Base-by-base conservation (phyloP, 1,140 invertebrate species). In the Drosophila pallidifrons region DNA sequence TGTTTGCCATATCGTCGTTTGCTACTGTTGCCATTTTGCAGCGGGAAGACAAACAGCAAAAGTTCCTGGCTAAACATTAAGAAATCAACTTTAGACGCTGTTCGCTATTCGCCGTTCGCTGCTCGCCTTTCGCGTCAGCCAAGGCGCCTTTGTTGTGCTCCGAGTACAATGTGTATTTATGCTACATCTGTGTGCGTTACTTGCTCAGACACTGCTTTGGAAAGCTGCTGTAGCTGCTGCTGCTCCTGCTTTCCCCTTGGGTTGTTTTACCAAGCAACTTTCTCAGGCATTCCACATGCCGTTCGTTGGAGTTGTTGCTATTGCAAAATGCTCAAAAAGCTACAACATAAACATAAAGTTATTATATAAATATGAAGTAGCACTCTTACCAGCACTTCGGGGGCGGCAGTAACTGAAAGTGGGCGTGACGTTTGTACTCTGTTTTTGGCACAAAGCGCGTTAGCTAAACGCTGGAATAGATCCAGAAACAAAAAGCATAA, bases 301-400 rank as follows among this genome's bases (percentile, higher is more conserved):
- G 11, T 20, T 38, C 32, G 11, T 20, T 38, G 47, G 51, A 38
- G 15, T 72, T 55, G 68, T 76, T 59, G 61, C 45, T 64, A 59
- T 16, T 70, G 30, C 20, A 46, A 30, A 65, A 64, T 60, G 32
- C 61, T 51, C 74, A 58, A 79, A 87, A 79, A 87, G 76, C 82
- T 82, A 88, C 83, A 89, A 89, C 81, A 83, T 75, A 88, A 87
- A 87, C 83, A 87, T 88, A 80, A 87, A 87, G 81, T 87, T 87
- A 87, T 87, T 87, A 83, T 83, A 87, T 87, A 87, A 87, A 87
- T 87, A 87, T 83, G 83, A 87, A 88, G 80, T 83, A 43, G 58
- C 41, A 13, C 43, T 5, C 25, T 46, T 83, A 52, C 66, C 79
- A 78, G 71, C 5, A 45, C 28, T 35, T 7, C 7, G 20, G n/a